phyloP scores from a whole-genome alignment of 2,888 invertebrate species.

The Gryllus longicercus region DNA sequence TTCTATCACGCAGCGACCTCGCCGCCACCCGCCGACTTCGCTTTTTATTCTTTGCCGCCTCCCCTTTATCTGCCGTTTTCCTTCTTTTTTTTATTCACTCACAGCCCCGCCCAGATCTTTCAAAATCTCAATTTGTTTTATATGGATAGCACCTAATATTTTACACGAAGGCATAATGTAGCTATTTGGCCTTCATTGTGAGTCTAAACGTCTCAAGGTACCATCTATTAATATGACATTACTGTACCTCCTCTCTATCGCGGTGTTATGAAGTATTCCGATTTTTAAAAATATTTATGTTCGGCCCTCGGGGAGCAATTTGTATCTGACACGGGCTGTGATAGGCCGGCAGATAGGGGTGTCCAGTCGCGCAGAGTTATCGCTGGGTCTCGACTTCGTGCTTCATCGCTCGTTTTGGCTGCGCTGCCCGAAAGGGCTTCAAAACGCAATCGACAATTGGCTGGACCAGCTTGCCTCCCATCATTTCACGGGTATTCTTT shows the following conservation, averaged over 20 bases:
- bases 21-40: background rate
- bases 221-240: conserved; percentile 17
- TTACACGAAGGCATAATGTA: background rate
- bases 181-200: conserved; percentile 17
- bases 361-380: background rate
- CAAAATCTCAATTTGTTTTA: conserved; percentile 17
- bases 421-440: no score
- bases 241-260: conserved; percentile 1
- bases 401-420: background rate
- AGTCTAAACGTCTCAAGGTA: conserved; percentile 17
- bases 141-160: conserved; percentile 3
- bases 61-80: background rate
- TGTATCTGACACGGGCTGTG: conserved; percentile 17
- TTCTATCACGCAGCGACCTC: background rate
- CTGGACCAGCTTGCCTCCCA: no score
- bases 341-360: conserved; percentile 1
- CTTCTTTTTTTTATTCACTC: background rate
- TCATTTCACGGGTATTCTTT: no score
- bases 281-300: conserved; percentile 11
- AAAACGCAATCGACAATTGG: no score
- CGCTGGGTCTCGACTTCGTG: background rate
- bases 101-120: background rate
- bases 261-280: conserved; percentile 8
- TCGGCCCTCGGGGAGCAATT: background rate
- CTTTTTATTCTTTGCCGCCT: background rate